Evolutionary conservation across 2,888 invertebrate species (phyloP).

Genomic region (Odontothrips loti): DNA sequence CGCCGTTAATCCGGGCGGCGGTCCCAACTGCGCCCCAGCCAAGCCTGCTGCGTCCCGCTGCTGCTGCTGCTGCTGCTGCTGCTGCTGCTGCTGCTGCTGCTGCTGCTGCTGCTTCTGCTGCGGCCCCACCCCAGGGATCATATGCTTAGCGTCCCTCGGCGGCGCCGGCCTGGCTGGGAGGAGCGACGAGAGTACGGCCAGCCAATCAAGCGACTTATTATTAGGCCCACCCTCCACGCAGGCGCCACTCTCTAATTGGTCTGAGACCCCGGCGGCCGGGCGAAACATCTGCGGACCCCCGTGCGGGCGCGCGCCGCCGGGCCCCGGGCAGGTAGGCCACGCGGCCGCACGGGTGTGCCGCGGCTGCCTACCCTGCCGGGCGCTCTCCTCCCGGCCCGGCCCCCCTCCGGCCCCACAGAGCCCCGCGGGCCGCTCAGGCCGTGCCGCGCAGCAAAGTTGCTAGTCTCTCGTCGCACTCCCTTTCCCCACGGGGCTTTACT

Average conservation of each 20-base stretch:
- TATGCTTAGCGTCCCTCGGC: conserved; percentile 4
- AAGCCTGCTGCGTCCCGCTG: too few relatives aligned
- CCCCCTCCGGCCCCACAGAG: conserved; percentile 2
- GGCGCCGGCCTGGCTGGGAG: background rate
- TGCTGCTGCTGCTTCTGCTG: too few relatives aligned
- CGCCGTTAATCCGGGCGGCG: conserved; percentile 10
- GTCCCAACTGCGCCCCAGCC: conserved; percentile 13
- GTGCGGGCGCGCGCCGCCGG: background rate
- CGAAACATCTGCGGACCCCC: background rate
- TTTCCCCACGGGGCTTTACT: conserved; percentile 33
- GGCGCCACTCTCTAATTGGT: conserved; percentile 7
- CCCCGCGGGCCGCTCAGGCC: conserved; percentile 29
- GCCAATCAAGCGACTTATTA: conserved; percentile 22
- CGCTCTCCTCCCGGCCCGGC: background rate
- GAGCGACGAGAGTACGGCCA: background rate
- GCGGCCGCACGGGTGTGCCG: background rate
- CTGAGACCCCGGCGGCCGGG: background rate
- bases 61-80: too few relatives aligned
- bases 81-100: too few relatives aligned
- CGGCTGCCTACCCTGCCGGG: background rate
- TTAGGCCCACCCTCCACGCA: background rate
- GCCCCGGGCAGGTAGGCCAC: conserved; percentile 5
- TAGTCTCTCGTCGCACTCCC: conserved; percentile 23
- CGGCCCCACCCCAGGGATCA: conserved; percentile 6
- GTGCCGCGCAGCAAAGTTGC: conserved; percentile 25